Conservation (phyloP, 92 coral and sea anemone genomes). For the Palythoa heliodiscus region DNA sequence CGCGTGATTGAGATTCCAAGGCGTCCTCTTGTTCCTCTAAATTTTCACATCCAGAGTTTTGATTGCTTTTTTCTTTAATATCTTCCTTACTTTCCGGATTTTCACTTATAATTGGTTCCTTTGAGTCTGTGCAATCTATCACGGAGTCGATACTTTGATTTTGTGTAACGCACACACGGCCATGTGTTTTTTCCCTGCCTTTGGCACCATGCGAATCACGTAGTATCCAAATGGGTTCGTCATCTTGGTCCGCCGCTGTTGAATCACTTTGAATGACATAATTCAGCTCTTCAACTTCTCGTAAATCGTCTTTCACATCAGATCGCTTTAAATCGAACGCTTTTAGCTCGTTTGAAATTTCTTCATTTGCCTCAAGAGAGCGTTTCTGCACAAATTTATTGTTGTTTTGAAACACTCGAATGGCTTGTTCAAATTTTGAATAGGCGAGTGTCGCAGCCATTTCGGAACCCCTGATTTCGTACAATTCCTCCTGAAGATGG, state of each 20-base stretch:
- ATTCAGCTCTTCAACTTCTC: slow-evolving; percentile 35
- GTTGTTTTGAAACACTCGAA: slow-evolving; percentile 37
- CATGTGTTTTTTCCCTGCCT: slow-evolving; percentile 33
- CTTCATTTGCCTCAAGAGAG: slow-evolving; percentile 41
- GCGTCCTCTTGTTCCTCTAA: not conserved
- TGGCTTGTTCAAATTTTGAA: slow-evolving; percentile 37
- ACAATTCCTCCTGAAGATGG: slow-evolving; percentile 45
- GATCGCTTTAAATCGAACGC: slow-evolving; percentile 44
- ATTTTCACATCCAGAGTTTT: slow-evolving; percentile 15
- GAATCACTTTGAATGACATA: not conserved
- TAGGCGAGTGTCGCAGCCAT: slow-evolving; percentile 67
- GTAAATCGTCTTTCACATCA: slow-evolving; percentile 38
- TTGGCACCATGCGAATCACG: slow-evolving; percentile 11
- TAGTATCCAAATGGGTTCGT: slow-evolving; percentile 23
- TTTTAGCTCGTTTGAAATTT: slow-evolving; percentile 8
- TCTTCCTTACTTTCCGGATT: slow-evolving; percentile 6
- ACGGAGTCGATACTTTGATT: not conserved
- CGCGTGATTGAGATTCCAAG: slow-evolving; percentile 28
- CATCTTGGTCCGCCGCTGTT: not conserved
- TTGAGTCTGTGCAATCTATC: not conserved
- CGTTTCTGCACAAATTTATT: slow-evolving; percentile 27
- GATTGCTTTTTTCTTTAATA: not conserved
- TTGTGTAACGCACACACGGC: not conserved
- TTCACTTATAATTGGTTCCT: slow-evolving; percentile 1
- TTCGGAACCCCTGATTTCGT: slow-evolving; percentile 59